Base-by-base conservation (phyloP, 1,140 invertebrate species). In the Leptonema lineaticorne region DNA sequence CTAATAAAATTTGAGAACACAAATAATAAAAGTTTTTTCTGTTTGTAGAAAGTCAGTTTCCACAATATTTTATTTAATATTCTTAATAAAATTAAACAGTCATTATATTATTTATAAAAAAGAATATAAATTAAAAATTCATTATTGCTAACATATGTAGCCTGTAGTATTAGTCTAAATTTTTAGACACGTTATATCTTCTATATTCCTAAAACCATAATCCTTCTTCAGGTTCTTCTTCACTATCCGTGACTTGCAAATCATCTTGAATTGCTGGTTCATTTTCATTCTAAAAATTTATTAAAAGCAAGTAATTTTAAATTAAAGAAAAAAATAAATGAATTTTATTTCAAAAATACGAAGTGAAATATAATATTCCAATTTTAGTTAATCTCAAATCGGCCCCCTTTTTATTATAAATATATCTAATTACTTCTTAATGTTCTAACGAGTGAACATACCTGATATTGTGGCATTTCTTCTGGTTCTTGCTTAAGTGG, bases 241-340 rank as follows among this genome's bases (percentile, higher is more conserved):
- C 80, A 68, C 80, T 82, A 63, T 81, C 80, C 0, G 78, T 81
- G 30, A 82, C 80, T 71, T 79, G 78, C 2, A 81, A 70, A 59
- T 82, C 81, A 65, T 81, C 78, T 76, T 83, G 78, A 66, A 80
- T 78, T 6, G 77, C 79, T n/a, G 78, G 77, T 48, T 81, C 77
- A 68, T 78, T 78, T 48, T 81, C 77, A 68, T 78, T 78, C 78
- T 82, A 72, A 8, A 50, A 46, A 48, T 56, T 1, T 11, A 56
- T 16, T 14, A 56, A 56, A 56, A 24, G 9, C 46, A 37, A 26
- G 28, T 18, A 24, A 58, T 5, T 58, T 56, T 7, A 46, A 46
- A 24, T 46, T 24, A 5, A 27, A 22, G 3, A 46, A 37, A 58
- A 8, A 9, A 58, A 24, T 9, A n/a, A n/a, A 58, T 11, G 6